Evolutionary conservation across 1,140 invertebrate species (phyloP), one percentile per base, ranked within the genome.

Genomic region (Mactra quadrangularis): DNA sequence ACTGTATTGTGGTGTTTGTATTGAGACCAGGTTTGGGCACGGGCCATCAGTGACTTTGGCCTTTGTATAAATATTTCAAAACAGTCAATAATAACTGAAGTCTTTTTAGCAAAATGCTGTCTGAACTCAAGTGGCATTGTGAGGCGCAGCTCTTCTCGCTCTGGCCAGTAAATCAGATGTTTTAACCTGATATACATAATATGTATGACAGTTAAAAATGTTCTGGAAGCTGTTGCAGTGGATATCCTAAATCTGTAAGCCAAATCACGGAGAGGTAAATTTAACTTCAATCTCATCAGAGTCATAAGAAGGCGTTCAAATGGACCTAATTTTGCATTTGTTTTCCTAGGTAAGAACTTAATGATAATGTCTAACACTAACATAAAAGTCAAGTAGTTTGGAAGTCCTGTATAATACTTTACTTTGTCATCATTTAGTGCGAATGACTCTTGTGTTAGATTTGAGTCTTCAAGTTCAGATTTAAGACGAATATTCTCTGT

Each of bases 51-150:
- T 60, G 77, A 74, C 6, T 59, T 72, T 19, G 85, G 83, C 19
- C 50, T 57, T 33, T 82, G 81, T 35, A 76, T 85, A 77, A 85
- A 85, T 15, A 84, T 60, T 60, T 88, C 82, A 83, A 87, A 87
- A 76, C 85, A 81, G 50, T 86, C 83, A 19, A 86, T 74, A 22
- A 82, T 84, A 9, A 86, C 72, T 7, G 72, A 71, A 31, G 68
- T 41, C 52, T 53, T 59, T 3, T 47, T 38, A 0, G 71, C 84
- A 83, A 87, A 82, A 47, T 70, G 27, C 29, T 76, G 53, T 1
- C 64, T 29, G 55, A 86, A 86, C 29, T 84, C 17, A 22, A 82
- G 62, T 33, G 83, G 86, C 72, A 85, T 86, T 13, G 68, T 82
- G 45, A 57, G 59, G 38, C 29, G 25, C 47, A 86, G 45, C 1